phyloP scores from a whole-genome alignment of 1,140 invertebrate genomes.

The Magallana angulata region DNA sequence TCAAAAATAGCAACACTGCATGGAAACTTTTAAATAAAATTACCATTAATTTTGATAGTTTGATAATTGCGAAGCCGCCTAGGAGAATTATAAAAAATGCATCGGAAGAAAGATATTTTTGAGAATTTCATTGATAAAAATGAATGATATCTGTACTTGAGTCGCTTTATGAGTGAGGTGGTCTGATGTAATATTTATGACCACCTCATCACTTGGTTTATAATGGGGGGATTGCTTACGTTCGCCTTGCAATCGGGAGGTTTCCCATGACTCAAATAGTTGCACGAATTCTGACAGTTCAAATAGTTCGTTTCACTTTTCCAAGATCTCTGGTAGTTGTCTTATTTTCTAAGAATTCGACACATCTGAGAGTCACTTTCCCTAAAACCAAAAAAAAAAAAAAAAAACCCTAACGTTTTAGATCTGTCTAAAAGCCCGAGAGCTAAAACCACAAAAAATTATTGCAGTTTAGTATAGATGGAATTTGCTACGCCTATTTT shows the following conservation, averaged over 20 bases:
- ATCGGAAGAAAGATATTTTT: background rate
- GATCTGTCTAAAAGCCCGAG: too few relatives aligned
- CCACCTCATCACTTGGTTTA: constrained; percentile 12
- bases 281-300: constrained; percentile 24
- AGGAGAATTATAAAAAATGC: background rate
- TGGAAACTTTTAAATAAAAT: background rate
- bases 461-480: too few relatives aligned
- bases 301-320: constrained; percentile 31
- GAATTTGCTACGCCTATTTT: background rate
- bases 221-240: background rate
- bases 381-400: too few relatives aligned
- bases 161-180: background rate
- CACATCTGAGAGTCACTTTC: background rate
- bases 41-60: background rate
- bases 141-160: background rate
- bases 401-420: background rate
- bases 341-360: constrained; percentile 14
- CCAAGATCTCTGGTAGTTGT: background rate
- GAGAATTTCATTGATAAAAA: constrained; percentile 22
- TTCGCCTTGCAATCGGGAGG: background rate
- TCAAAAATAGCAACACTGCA: background rate
- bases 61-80: constrained; percentile 10
- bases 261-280: constrained; percentile 33
- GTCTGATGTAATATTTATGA: constrained; percentile 13
- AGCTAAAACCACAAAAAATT: too few relatives aligned